Conservation (phyloP, 1,140 invertebrate genomes). For the Caenorhabditis latens region DNA sequence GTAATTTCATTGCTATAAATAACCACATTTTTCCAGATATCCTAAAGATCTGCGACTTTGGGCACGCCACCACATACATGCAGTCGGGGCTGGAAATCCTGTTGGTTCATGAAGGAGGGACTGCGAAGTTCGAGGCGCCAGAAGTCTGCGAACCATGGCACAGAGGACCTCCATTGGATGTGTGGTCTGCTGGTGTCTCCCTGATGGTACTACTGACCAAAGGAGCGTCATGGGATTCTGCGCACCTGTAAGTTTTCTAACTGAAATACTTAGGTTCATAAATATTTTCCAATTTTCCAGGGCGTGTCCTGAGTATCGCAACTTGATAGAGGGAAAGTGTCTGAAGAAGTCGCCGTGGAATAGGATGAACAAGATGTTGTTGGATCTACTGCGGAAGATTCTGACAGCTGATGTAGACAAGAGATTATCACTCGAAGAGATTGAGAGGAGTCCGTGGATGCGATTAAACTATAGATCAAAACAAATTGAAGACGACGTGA, state of each 20-base stretch:
- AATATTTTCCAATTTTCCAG: not conserved
- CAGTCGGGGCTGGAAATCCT: not conserved
- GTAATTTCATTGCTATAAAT: not conserved
- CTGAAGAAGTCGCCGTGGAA: conserved; percentile 18
- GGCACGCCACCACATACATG: conserved; percentile 3
- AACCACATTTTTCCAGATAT: conserved; percentile 8
- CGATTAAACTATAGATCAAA: not conserved
- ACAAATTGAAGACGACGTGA: no score
- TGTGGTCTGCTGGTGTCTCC: conserved; percentile 59
- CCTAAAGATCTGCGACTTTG: conserved; percentile 61
- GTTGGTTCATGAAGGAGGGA: not conserved
- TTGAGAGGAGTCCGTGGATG: conserved; percentile 57
- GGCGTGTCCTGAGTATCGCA: not conserved
- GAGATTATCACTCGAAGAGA: conserved; percentile 19
- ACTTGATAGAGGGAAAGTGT: not conserved
- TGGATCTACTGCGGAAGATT: conserved; percentile 29
- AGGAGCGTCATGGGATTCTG: conserved; percentile 41
- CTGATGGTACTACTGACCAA: conserved; percentile 47
- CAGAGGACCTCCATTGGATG: conserved; percentile 47
- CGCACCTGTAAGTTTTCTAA: not conserved
- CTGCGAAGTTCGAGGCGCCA: conserved; percentile 13
- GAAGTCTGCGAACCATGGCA: conserved; percentile 6
- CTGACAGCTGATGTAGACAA: not conserved
- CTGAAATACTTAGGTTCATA: no score
- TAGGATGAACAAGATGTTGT: not conserved